phyloP scores from a whole-genome alignment of 2,113 vertebrate genomes.

The Odocoileus virginianus region DNA sequence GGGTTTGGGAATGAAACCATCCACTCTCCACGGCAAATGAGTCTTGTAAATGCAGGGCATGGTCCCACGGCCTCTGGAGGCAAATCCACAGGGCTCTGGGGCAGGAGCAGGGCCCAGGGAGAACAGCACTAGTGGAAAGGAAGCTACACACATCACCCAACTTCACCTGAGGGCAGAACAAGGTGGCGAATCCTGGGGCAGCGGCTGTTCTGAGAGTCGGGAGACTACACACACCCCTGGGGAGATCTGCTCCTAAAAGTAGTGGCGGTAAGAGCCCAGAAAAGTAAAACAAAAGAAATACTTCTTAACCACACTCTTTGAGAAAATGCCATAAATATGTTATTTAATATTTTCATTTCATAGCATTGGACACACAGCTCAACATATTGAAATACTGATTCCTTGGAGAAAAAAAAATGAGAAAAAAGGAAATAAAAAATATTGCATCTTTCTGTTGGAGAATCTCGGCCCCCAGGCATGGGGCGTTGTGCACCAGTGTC shows the following conservation, averaged over 20 bases:
- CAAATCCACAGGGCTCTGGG: background rate
- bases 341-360: conserved; percentile 47
- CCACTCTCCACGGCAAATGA: background rate
- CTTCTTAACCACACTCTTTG: conserved; percentile 36
- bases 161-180: background rate
- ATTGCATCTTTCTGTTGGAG: conserved; percentile 74
- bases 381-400: conserved; percentile 62
- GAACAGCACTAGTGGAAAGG: background rate
- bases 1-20: background rate
- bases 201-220: background rate
- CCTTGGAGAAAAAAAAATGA: conserved; percentile 34
- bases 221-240: background rate
- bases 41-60: conserved; percentile 22
- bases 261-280: conserved; percentile 20
- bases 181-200: background rate
- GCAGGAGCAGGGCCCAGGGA: background rate
- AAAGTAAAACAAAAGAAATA: conserved; percentile 20
- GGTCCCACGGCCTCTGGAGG: conserved; percentile 22
- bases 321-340: conserved; percentile 68
- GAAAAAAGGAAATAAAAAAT: conserved; percentile 66
- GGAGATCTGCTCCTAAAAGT: conserved; percentile 21
- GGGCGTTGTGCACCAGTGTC: conserved; percentile 61
- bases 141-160: background rate
- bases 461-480: conserved; percentile 35
- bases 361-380: conserved; percentile 68